Conservation (phyloP, 2,797 vertebrate species). For the Phoebastria nigripes region DNA sequence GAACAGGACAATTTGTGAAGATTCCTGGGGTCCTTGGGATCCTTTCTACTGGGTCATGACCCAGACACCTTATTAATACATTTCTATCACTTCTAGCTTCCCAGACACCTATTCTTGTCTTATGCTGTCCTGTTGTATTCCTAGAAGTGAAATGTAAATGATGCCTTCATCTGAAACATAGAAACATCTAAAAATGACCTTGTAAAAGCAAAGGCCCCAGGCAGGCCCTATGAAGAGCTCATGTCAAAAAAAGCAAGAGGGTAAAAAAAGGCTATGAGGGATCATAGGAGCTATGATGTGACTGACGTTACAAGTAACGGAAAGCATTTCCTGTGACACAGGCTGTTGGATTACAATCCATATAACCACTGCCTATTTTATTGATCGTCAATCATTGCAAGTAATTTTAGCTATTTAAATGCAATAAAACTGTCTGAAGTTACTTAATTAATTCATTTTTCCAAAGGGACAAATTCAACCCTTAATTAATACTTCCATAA, state of each 20-base stretch:
- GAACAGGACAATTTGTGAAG: background rate
- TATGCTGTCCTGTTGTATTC: background rate
- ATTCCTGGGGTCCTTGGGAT: background rate
- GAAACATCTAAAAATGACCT: background rate
- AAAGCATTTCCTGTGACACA: background rate
- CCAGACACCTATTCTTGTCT: background rate
- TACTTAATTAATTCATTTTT: background rate
- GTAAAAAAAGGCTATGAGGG: background rate
- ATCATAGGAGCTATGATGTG: background rate
- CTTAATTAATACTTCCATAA: background rate
- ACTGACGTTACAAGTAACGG: background rate
- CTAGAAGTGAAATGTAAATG: background rate
- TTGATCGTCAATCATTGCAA: background rate
- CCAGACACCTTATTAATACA: background rate
- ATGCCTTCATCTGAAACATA: background rate
- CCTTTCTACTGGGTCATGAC: background rate
- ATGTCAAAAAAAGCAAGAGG: background rate
- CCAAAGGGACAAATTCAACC: background rate
- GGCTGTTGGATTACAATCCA: background rate
- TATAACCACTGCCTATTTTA: background rate
- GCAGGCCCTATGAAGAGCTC: background rate
- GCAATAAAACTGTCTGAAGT: background rate
- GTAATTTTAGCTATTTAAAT: background rate
- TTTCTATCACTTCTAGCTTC: background rate
- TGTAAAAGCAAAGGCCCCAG: background rate